Evolutionary conservation across 1,140 invertebrate genomes (phyloP).

Genomic region (Ditylenchus dipsaci): DNA sequence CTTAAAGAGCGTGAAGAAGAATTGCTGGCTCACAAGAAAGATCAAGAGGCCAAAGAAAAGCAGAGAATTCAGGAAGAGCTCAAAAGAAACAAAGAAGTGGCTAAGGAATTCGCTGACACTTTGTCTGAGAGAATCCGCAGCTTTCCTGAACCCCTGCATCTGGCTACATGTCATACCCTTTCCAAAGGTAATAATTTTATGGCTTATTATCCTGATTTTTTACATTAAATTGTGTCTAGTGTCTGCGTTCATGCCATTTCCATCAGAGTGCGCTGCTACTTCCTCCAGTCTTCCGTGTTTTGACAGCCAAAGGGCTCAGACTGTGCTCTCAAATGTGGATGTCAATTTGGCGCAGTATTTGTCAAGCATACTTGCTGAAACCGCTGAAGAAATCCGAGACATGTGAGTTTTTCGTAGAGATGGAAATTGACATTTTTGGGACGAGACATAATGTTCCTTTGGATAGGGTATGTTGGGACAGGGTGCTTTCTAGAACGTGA

Average conservation of each 20-base stretch:
- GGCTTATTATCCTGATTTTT: too few relatives aligned
- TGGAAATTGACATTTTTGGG: too few relatives aligned
- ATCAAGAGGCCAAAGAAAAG: constrained; percentile 20
- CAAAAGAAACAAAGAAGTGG: constrained; percentile 17
- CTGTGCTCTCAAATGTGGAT: constrained; percentile 20
- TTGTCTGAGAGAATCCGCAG: constrained; percentile 7
- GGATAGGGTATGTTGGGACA: too few relatives aligned
- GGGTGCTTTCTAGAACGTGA: too few relatives aligned
- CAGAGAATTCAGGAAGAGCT: constrained; percentile 7
- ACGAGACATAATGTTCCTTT: too few relatives aligned
- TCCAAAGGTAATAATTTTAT: constrained; percentile 34
- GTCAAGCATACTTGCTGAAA: constrained; percentile 21
- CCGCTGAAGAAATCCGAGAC: constrained; percentile 20
- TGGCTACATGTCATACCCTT: constrained; percentile 33
- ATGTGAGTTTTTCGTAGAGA: constrained; percentile 13
- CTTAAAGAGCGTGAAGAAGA: constrained; percentile 28
- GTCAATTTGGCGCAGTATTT: constrained; percentile 26
- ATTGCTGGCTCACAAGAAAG: constrained; percentile 17
- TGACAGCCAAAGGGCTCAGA: constrained; percentile 16
- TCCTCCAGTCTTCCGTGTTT: constrained; percentile 29
- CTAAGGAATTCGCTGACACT: constrained; percentile 2
- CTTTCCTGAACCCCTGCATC: constrained; percentile 41
- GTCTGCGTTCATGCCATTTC: constrained; percentile 29
- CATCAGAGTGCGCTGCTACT: constrained; percentile 27
- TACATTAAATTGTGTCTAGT: constrained; percentile 25